Evolutionary conservation across 2,113 vertebrate genomes (phyloP).

Genomic region (Peromyscus leucopus): DNA sequence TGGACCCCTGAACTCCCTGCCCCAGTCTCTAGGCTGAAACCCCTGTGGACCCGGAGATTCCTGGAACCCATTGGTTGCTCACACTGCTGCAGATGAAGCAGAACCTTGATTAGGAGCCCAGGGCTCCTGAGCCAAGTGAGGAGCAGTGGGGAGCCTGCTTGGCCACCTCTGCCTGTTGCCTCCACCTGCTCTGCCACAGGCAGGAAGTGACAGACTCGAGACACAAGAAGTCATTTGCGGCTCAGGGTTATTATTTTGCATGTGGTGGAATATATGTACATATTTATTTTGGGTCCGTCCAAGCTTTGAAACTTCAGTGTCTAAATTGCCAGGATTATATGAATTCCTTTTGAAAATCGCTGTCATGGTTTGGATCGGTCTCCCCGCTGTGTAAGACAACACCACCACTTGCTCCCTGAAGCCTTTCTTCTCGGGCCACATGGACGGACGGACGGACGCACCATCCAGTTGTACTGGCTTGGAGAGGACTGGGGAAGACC

Average conservation of each 20-base stretch:
- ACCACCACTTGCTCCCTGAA: neutral
- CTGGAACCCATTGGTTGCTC: neutral
- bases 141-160: fast-evolving
- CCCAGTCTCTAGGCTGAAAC: neutral
- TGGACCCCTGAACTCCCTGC: neutral
- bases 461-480: fast-evolving
- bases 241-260: slow-evolving; percentile 68
- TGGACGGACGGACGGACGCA: slow-evolving; percentile 61
- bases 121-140: neutral
- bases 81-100: neutral
- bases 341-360: slow-evolving; percentile 81
- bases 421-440: slow-evolving; percentile 52
- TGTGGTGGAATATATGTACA: slow-evolving; percentile 70
- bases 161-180: neutral
- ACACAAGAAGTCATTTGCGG: slow-evolving; percentile 1
- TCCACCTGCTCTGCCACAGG: neutral
- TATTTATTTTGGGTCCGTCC: slow-evolving; percentile 68
- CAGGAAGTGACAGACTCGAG: slow-evolving; percentile 12
- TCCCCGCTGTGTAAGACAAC: slow-evolving; percentile 40
- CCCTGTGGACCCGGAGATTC: neutral
- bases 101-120: neutral
- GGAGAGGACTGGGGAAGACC: neutral
- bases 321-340: slow-evolving; percentile 79
- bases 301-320: slow-evolving; percentile 74
- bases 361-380: slow-evolving; percentile 74